phyloP scores from a whole-genome alignment of 2,113 vertebrate species.

The Oreotrochilus melanogaster region DNA sequence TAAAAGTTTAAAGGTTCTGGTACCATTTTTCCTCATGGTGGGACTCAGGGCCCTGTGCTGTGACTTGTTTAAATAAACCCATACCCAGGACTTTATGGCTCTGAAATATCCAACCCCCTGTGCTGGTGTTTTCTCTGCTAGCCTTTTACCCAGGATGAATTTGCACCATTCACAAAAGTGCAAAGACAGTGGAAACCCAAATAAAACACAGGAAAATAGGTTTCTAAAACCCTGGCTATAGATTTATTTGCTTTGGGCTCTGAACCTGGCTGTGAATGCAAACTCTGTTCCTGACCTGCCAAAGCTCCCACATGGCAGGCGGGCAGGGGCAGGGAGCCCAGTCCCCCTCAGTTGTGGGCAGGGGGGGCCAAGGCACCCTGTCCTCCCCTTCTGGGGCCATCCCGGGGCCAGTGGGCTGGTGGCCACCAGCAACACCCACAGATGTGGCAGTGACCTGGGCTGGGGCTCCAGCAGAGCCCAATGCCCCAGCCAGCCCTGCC shows the following conservation, averaged over 20 bases:
- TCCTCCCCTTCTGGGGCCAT: not conserved
- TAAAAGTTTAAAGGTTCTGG: not conserved
- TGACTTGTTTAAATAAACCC: conserved; percentile 19
- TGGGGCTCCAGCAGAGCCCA: not conserved
- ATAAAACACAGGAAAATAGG: conserved; percentile 71
- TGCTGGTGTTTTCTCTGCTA: not conserved
- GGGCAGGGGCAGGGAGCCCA: not conserved
- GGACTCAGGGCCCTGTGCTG: not conserved
- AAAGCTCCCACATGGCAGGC: not conserved
- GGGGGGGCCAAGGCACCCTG: rapidly evolving
- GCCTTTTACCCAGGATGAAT: conserved; percentile 40
- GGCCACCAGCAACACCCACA: not conserved
- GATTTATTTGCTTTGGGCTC: conserved; percentile 48
- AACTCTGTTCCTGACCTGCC: conserved; percentile 41
- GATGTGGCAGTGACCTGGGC: not conserved
- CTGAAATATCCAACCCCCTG: not conserved
- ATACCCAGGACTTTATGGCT: not conserved
- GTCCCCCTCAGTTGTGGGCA: rapidly evolving
- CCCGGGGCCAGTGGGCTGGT: rapidly evolving
- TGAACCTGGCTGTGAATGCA: conserved; percentile 56
- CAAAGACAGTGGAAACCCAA: conserved; percentile 70
- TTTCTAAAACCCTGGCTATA: conserved; percentile 45
- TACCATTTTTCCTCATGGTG: not conserved
- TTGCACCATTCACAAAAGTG: conserved; percentile 45
- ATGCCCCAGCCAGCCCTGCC: not conserved